Base-by-base conservation (phyloP, 2,888 invertebrate genomes). In the Hirtodrosophila histrioides region DNA sequence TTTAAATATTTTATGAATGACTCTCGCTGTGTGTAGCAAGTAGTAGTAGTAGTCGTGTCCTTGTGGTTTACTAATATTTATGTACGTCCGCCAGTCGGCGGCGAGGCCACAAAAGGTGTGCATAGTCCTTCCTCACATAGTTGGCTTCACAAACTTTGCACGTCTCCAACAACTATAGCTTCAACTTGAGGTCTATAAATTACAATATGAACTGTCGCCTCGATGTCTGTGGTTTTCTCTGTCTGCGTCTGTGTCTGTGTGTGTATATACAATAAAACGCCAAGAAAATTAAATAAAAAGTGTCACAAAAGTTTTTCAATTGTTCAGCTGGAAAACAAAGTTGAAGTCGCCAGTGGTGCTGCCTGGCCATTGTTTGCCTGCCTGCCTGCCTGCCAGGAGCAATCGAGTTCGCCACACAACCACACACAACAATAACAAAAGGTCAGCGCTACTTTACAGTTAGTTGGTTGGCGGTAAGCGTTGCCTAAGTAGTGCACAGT, bases 231-330 rank as follows among this genome's bases (percentile, higher is more conserved):
- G 29, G 17, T 17, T 17, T 17, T 17, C 17, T 37, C 8, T 31
- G 11, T 33, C 24, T 33, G 35, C 54, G 36, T 50, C 9, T 44
- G 35, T 48, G n/a, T 44, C 23, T 46, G 40, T 48, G 40, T 49
- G 51, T 43, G 54, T 55, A 10, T 33, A 33, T n/a, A 46, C 74
- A 84, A 71, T 80, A 75, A 78, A 75, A 79, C 51, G 73, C 62
- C 78, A 86, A 84, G 79, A 81, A 84, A 78, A 81, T 86, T 81
- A 85, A 84, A 86, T 84, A 86, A 88, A 84, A 88, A 68, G 85
- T 81, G 87, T 81, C 87, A 77, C 61, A 69, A 79, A 88, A 84
- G 76, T 84, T 88, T 86, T 81, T 75, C 87, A 84, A 88, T 84
- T 84, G 88, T 86, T 84, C 50, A 48, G 39, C 29, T 31, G 55